Evolutionary conservation across 2,797 vertebrate species (phyloP), one percentile per base, ranked within the genome.

Genomic region (Sebastes taczanowskii): DNA sequence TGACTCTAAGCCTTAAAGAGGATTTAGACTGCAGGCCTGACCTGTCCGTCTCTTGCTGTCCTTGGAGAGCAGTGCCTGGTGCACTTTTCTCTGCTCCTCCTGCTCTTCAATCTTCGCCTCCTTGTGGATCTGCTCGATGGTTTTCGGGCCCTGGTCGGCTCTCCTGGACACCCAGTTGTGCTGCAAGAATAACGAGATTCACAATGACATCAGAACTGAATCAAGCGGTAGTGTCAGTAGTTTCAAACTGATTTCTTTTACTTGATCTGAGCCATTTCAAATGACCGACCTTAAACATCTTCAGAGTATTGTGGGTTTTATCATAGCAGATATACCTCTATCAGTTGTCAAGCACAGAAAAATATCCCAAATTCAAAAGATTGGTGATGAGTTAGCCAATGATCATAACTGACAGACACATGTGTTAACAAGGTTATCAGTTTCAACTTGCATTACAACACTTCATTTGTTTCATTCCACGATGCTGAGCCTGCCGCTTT

Each of bases 71-170:
- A 99, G 96, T 91, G 99, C 98, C 85, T 98, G 98, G 60, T 96
- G 96, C 83, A 99, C 98, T 89, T 99, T 99, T 82, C 98, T 96
- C 87, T 99, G 98, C 75, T 99, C 98, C 86, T 99, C 98, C 78
- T 99, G 98, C 90, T 99, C 98, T 92, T 99, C 98, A 84, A 99
- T 98, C 93, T 99, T 98, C 55, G 98, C 99, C 79, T 99, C 98
- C 89, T 99, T 98, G 89, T 99, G 98, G 90, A 99, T 99, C 95
- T 99, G 98, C 94, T 99, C 98, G 0, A 99, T 99, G 71, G 99
- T 99, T 93, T 99, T 99, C 0, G 99, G 99, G 14, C 99, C 99
- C 89, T 98, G 98, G 89, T 99, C 99, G 23, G 97, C 98, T 92
- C 98, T 96, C 88, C 98, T 96, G 6, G 98, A 98, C 64, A 99